Evolutionary conservation across 2,888 invertebrate genomes (phyloP).

Genomic region (Hyalella azteca): DNA sequence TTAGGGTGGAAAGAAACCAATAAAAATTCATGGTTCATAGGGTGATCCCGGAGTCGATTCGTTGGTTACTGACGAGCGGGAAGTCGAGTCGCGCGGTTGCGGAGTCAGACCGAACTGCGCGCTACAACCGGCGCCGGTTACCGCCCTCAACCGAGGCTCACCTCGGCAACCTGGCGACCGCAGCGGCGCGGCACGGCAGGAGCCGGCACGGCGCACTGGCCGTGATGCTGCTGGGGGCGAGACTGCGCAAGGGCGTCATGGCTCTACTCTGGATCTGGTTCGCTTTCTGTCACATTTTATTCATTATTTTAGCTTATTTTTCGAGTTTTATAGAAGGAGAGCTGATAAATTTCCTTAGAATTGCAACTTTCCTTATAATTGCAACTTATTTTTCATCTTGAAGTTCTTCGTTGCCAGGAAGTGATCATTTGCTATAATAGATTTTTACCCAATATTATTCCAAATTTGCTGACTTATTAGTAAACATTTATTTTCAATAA

Average conservation of each 20-base stretch:
- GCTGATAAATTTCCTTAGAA: background rate
- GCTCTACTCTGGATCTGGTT: slow-evolving; percentile 62
- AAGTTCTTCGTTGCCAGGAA: background rate
- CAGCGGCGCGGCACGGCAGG: slow-evolving; percentile 40
- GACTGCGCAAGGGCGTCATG: slow-evolving; percentile 61
- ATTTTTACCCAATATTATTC: background rate
- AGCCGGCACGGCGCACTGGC: slow-evolving; percentile 44
- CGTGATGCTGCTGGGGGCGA: slow-evolving; percentile 61
- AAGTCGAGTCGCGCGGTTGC: slow-evolving; percentile 55
- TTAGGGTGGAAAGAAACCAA: too few relatives aligned
- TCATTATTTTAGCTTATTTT: background rate
- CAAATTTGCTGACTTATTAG: background rate
- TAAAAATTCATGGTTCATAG: too few relatives aligned
- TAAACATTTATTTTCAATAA: background rate
- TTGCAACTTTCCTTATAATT: background rate
- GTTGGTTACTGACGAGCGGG: slow-evolving; percentile 59
- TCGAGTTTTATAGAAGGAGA: background rate
- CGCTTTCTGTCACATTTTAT: slow-evolving; percentile 18
- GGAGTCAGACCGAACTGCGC: slow-evolving; percentile 53
- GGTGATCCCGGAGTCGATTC: slow-evolving; percentile 59
- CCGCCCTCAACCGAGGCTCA: slow-evolving; percentile 48
- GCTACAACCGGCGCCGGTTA: slow-evolving; percentile 54
- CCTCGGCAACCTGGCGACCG: slow-evolving; percentile 49
- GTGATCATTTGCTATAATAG: background rate
- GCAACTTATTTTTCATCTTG: background rate